Percentiles rank a stretch among this genome's conserved stretches.
Evolutionary conservation across 1,140 invertebrate genomes (phyloP).

Genomic region (Oppia nitens): DNA sequence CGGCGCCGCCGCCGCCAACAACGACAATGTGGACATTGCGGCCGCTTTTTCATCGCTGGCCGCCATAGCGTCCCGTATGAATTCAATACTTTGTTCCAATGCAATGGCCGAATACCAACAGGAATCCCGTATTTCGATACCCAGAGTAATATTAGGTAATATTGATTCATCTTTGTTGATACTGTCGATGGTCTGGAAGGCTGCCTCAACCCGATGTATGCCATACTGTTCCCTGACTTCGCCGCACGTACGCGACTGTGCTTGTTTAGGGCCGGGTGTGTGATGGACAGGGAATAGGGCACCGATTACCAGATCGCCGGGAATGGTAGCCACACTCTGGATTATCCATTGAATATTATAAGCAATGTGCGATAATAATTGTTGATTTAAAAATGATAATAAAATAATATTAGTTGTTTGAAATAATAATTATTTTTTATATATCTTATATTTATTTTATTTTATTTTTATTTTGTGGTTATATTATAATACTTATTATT

Average conservation of each 20-base stretch:
- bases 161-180: constrained; percentile 34
- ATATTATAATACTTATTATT: neutral
- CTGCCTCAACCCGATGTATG: constrained; percentile 55
- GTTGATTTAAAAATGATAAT: neutral
- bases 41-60: constrained; percentile 23
- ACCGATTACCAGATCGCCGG: constrained; percentile 50
- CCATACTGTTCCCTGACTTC: constrained; percentile 53
- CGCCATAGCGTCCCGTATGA: constrained; percentile 48
- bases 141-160: constrained; percentile 43
- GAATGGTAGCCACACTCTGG: constrained; percentile 19
- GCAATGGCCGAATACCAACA: constrained; percentile 57
- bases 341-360: neutral
- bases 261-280: constrained; percentile 38
- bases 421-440: neutral
- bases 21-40: neutral
- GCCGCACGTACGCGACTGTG: constrained; percentile 38
- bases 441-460: neutral
- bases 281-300: constrained; percentile 55
- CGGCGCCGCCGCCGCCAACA: neutral
- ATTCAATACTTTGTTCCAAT: constrained; percentile 55
- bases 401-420: neutral
- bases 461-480: neutral
- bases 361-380: neutral
- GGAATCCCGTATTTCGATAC: constrained; percentile 57
- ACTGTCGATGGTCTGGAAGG: constrained; percentile 38